Base-by-base conservation (phyloP, 1,140 invertebrate species). In the Trinorchestia longiramus region DNA sequence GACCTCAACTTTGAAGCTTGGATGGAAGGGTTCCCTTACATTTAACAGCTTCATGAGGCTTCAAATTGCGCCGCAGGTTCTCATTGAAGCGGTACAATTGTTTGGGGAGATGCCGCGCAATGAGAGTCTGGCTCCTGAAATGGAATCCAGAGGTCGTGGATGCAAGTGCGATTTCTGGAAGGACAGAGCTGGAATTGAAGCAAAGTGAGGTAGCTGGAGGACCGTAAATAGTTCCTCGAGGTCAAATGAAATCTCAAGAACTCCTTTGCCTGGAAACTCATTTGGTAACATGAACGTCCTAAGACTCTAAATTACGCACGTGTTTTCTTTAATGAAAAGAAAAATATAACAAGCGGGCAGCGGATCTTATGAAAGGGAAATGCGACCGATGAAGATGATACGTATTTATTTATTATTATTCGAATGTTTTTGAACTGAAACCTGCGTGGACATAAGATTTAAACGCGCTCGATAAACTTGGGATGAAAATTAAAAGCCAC, bases 181-280 rank as follows among this genome's bases (percentile, higher is more conserved):
- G 62, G 28, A 36, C 62, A 36, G 62, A 1, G 1, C 62, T 77
- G 62, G 62, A 77, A 77, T 77, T 77, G 62, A 28, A 77, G 62
- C 62, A 1, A 36, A 77, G 62, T 36, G 47, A 53, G 47, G 47
- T 53, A 8, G 47, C 47, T 53, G 47, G 47, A 53, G 62, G 62
- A 28, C 62, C 62, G 28, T 77, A 36, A 36, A 77, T 77, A 28
- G 62, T 77, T 77, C 62, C 62, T 77, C 36, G 62, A 77, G 62
- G 62, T 77, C 62, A 77, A 77, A 77, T 77, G 62, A 77, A 77
- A 77, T 77, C 62, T 77, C 62, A 77, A 77, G 62, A 77, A 77
- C 28, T 77, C 62, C 62, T 77, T 19, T 77, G 15, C 15, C 28
- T 36, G 1, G 11, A 77, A 77, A 77, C 15, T 77, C 62, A 77